These are phyloP conservation scores for Zygaena filipendulae DNA, from an alignment of 2,888 invertebrate species.

Conservation along the genomic window DNA sequence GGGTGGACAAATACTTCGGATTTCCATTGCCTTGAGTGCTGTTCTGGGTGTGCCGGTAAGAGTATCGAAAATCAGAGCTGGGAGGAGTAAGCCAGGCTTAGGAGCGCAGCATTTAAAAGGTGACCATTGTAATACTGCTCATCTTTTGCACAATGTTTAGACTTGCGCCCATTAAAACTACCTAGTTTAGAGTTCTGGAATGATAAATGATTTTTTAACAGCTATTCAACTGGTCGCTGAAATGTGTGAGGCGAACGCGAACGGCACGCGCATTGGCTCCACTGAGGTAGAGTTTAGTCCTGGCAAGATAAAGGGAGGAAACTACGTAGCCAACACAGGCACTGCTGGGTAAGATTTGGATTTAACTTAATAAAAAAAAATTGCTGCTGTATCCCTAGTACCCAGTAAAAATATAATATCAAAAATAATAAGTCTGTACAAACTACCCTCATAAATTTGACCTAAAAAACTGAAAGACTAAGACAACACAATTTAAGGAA, in stretches of 20 bases:
- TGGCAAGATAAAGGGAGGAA: slow-evolving; percentile 65
- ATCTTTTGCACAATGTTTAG: background rate
- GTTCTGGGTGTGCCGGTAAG: slow-evolving; percentile 77
- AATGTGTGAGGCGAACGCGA: slow-evolving; percentile 77
- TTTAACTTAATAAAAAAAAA: too few relatives aligned
- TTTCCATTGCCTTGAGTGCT: slow-evolving; percentile 82
- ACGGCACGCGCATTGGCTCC: slow-evolving; percentile 79
- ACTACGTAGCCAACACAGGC: slow-evolving; percentile 76
- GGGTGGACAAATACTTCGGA: slow-evolving; percentile 93
- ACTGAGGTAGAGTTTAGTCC: slow-evolving; percentile 82
- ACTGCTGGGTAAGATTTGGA: slow-evolving; percentile 80
- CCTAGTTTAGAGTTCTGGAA: too few relatives aligned
- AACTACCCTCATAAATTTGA: background rate
- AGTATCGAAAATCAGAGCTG: slow-evolving; percentile 83
- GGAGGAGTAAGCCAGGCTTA: slow-evolving; percentile 84
- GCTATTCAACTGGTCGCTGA: slow-evolving; percentile 80
- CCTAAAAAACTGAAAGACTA: too few relatives aligned
- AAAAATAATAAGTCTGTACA: too few relatives aligned
- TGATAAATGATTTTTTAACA: too few relatives aligned
- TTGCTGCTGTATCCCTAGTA: background rate
- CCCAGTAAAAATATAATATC: too few relatives aligned
- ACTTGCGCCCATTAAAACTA: too few relatives aligned
- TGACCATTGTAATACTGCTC: too few relatives aligned
- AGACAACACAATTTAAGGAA: too few relatives aligned
- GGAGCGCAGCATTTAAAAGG: slow-evolving; percentile 86